Evolutionary conservation across 2,797 vertebrate genomes (phyloP).

Genomic region (Rhinogobio ventralis): DNA sequence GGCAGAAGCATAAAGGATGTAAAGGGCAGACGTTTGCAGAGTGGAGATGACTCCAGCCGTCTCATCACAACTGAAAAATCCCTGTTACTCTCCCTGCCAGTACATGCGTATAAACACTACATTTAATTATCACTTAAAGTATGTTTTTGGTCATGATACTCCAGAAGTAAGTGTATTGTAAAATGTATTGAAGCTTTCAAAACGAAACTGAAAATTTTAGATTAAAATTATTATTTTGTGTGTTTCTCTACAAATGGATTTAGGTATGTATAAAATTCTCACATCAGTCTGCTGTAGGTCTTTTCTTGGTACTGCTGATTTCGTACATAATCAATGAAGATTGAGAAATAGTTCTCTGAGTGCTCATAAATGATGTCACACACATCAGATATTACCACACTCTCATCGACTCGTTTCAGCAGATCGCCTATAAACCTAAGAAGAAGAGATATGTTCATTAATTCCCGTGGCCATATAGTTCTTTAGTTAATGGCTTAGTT

Average conservation of each 20-base stretch:
- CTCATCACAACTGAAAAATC: conserved; percentile 74
- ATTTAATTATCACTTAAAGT: not conserved
- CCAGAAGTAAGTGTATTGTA: not conserved
- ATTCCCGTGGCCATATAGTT: not conserved
- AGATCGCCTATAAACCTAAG: conserved; percentile 77
- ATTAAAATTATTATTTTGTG: not conserved
- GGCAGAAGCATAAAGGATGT: conserved; percentile 82
- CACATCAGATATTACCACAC: conserved; percentile 76
- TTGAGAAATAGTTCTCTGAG: conserved; percentile 72
- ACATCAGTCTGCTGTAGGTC: conserved; percentile 82
- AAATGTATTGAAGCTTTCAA: not conserved
- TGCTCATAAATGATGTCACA: conserved; percentile 80
- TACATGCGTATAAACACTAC: not conserved
- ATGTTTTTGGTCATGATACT: not conserved
- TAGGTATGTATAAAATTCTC: conserved; percentile 49
- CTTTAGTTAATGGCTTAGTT: not conserved
- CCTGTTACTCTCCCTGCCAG: conserved; percentile 76
- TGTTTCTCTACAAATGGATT: not conserved
- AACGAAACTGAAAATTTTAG: not conserved
- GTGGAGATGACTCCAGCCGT: conserved; percentile 76
- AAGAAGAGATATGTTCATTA: not conserved
- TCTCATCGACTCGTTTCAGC: conserved; percentile 73
- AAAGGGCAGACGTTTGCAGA: conserved; percentile 79
- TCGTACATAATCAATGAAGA: conserved; percentile 80
- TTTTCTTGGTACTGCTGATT: conserved; percentile 85